Evolutionary conservation across 1,140 invertebrate species (phyloP), one percentile per base, ranked within the genome.

Genomic region (Pemphigus obesinymphae): DNA sequence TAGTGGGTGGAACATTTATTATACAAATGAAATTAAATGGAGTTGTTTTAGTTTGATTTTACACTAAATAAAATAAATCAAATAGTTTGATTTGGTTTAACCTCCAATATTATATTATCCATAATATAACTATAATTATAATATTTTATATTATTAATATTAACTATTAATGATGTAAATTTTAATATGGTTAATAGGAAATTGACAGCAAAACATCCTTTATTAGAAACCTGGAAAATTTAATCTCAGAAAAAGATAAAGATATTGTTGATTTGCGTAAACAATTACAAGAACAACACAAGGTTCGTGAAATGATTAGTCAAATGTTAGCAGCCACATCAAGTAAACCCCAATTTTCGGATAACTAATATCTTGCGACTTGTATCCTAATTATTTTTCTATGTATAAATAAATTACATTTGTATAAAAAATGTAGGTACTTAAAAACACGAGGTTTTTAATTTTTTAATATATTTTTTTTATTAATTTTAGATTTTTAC

Each of bases 321-420:
- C 76, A 80, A 40, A 80, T 80, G 76, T 63, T 80, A 45, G 53
- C 75, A 29, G 76, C 75, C 29, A 78, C 75, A 58, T 78, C 75
- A 13, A 78, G n/a, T 43, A 78, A 78, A 78, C 34, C 75, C 15
- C n/a, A 78, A 78, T 23, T 43, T 13, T 23, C 11, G 23, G 29
- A 34, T 55, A 23, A 40, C 1, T 70, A 20, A 70, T 45, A 15
- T 26, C 45, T 26, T 58, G 23, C 29, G 8, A 13, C 7, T 7
- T 23, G n/a, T 55, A 20, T 23, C 7, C 0, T 3, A 55, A 26
- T 55, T 23, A 55, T 55, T 45, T 13, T 45, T 11, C 10, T 45
- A 13, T 45, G 8, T 6, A 6, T 2, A 1, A 23, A 55, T 3
- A 43, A 26, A 13, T 13, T 70, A 15, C 2, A 43, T 70, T 26